Conservation (phyloP, 2,888 invertebrate genomes). For the Aplocera efformata region DNA sequence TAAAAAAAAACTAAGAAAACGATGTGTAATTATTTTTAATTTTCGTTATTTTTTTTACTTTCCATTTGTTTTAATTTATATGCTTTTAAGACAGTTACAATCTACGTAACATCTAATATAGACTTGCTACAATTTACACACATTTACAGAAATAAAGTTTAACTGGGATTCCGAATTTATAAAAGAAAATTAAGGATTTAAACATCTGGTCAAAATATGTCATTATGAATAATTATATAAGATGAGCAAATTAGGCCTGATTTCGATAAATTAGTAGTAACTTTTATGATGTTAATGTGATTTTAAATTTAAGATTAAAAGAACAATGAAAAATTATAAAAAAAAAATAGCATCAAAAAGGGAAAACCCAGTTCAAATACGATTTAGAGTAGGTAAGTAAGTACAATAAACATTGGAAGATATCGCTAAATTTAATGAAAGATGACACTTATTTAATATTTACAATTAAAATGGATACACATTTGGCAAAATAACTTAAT, state of each 20-base stretch:
- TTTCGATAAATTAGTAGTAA: constrained; percentile 16
- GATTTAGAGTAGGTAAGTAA: constrained; percentile 11
- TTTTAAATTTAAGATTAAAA: background rate
- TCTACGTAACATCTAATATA: constrained; percentile 76
- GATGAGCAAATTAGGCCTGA: constrained; percentile 30
- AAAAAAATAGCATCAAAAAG: constrained; percentile 11
- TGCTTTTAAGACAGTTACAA: constrained; percentile 66
- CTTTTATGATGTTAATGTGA: background rate
- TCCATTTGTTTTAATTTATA: constrained; percentile 53
- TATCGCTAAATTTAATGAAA: constrained; percentile 33
- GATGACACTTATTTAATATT: constrained; percentile 57
- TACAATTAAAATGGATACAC: constrained; percentile 64
- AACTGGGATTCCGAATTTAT: constrained; percentile 58
- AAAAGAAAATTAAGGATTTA: constrained; percentile 25
- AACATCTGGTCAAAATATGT: constrained; percentile 6
- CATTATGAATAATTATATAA: constrained; percentile 5
- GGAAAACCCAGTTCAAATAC: constrained; percentile 40
- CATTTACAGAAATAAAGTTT: constrained; percentile 63
- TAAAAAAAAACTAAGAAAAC: constrained; percentile 29
- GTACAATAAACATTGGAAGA: constrained; percentile 27
- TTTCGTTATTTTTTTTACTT: constrained; percentile 66
- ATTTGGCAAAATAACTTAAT: constrained; percentile 75
- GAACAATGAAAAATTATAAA: background rate
- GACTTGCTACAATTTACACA: constrained; percentile 74
- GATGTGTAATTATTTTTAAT: constrained; percentile 69